Base-by-base conservation (phyloP, 2,888 invertebrate species). In the Aelia acuminata region DNA sequence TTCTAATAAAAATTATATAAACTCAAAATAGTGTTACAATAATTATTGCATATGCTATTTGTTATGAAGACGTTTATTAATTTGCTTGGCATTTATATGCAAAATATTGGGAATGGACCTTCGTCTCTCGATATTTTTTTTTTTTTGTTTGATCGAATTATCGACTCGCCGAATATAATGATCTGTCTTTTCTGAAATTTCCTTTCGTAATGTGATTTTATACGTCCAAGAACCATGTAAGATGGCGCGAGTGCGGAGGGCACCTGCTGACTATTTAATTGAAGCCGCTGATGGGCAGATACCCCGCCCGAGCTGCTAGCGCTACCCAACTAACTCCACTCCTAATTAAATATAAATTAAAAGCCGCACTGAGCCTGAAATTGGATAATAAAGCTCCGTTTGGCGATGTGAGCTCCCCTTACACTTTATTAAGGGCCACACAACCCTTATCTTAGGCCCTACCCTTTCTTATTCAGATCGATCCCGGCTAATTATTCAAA, bases 341-440 rank as follows among this genome's bases (percentile, higher is more conserved):
- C n/a, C 80, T 80, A 80, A 80, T 80, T 80, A 80, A 80, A 80
- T 80, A 80, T 80, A 80, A 80, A 80, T 80, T 80, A 80, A 80
- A 80, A 80, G 43, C 80, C 80, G 80, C 80, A 80, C n/a, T 47
- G 43, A 80, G 80, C 88, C 84, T 84, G 85, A 89, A 89, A 89
- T 89, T 89, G 89, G 89, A 89, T 89, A 89, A 89, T 89, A 89
- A 89, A 89, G 88, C 89, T 57, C 53, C 89, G 89, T 89, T 88
- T 88, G 84, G 75, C 88, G 88, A 88, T 86, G 85, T 85, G 70
- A 85, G 48, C 89, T 85, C 88, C 88, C 86, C 88, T 88, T 88
- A 75, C 88, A 89, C 87, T 89, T 89, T 89, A 89, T 89, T 89
- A 89, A 88, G 84, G 85, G 39, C 84, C 88, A 84, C 84, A 87